A percentile compares a stretch with the other conserved stretches of the same genome.
These are phyloP conservation scores for Ginglymostoma cirratum DNA, from an alignment of 2,113 vertebrate genomes.

Conservation along the genomic window DNA sequence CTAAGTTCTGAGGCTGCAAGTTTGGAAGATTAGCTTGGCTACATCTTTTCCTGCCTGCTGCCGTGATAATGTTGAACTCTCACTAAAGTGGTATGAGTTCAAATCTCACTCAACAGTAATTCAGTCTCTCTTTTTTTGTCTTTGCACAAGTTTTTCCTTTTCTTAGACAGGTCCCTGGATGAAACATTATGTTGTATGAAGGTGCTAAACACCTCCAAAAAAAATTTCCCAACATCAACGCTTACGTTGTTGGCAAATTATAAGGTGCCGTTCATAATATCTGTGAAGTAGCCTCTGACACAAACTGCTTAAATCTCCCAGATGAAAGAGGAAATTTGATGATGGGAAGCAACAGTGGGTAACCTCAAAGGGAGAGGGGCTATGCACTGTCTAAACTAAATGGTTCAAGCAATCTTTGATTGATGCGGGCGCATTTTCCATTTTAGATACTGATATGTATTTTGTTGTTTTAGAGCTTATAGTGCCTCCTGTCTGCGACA, in stretches of 20 bases:
- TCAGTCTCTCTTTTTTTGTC: not conserved
- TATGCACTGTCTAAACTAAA: not conserved
- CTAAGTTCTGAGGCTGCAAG: not conserved
- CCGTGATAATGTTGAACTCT: not conserved
- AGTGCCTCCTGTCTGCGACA: constrained; percentile 82
- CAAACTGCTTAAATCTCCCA: not conserved
- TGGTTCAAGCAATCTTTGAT: not conserved
- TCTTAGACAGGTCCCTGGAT: not conserved
- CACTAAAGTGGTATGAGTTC: not conserved
- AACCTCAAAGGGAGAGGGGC: not conserved
- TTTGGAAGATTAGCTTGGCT: not conserved
- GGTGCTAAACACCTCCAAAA: not conserved
- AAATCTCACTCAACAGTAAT: not conserved
- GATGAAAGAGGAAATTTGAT: not conserved
- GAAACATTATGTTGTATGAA: not conserved
- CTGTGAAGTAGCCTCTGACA: not conserved
- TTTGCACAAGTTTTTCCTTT: not conserved
- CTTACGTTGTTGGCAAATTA: not conserved
- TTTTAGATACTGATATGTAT: not conserved
- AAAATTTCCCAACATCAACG: not conserved
- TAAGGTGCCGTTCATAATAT: not conserved
- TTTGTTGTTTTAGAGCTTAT: constrained; percentile 68
- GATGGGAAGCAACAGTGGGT: not conserved
- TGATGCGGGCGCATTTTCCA: not conserved
- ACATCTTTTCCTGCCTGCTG: not conserved